A percentile compares a stretch with the other conserved stretches of the same genome.
Conservation (phyloP, 1,140 invertebrate species). For the Melanaphis sacchari region DNA sequence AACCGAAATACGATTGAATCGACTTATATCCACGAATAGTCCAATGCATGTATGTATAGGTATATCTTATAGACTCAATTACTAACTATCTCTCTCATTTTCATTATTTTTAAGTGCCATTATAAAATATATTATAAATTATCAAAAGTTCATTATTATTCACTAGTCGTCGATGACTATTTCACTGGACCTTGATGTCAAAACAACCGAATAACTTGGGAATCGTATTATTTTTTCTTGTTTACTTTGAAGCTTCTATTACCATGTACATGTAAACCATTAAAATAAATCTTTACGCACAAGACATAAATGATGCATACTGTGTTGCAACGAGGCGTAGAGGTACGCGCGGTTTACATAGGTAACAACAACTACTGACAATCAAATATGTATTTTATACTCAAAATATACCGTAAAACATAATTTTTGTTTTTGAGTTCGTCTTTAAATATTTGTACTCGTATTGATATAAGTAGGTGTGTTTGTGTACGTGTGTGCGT, state of each 20-base stretch:
- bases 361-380: background rate
- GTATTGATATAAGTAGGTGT: background rate
- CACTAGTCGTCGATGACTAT: background rate
- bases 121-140: background rate
- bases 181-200: background rate
- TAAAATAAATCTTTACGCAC: background rate
- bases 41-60: no score
- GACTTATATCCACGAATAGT: background rate
- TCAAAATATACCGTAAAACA: slow-evolving; percentile 20
- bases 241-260: background rate
- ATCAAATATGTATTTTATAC: background rate
- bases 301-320: background rate
- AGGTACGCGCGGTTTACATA: background rate
- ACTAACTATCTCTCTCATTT: background rate
- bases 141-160: background rate
- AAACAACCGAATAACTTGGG: background rate
- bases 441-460: slow-evolving; percentile 1
- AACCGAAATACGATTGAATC: background rate
- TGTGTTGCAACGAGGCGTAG: background rate
- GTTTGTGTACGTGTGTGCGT: background rate
- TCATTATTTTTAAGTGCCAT: background rate
- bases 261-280: background rate
- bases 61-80: no score
- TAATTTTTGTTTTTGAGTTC: background rate
- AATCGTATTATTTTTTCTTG: background rate